phyloP scores from a whole-genome alignment of 2,113 vertebrate genomes.

The Ploceus nigricollis region DNA sequence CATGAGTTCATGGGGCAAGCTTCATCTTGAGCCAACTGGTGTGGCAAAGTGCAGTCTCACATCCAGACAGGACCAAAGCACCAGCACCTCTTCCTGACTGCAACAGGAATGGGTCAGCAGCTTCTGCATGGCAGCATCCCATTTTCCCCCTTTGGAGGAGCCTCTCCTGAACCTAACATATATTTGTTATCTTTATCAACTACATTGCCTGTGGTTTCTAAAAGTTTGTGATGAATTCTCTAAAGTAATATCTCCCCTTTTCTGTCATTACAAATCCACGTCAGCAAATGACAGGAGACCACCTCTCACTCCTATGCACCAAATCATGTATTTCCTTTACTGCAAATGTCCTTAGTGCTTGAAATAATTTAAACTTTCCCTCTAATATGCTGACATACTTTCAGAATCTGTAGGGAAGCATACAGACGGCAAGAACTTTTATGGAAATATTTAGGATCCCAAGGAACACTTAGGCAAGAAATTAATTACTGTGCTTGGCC shows the following conservation, averaged over 20 bases:
- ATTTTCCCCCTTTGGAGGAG: not conserved
- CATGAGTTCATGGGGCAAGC: not conserved
- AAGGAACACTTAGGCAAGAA: not conserved
- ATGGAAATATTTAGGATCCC: not conserved
- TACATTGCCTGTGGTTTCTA: not conserved
- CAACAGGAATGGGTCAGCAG: not conserved
- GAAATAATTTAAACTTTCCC: not conserved
- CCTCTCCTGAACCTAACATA: not conserved
- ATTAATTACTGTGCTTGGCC: not conserved
- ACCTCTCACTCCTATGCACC: not conserved
- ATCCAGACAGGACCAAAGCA: not conserved
- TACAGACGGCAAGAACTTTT: not conserved
- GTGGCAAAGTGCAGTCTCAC: not conserved
- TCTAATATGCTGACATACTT: not conserved
- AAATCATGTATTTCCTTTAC: not conserved
- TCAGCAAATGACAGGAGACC: not conserved
- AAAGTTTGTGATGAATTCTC: not conserved
- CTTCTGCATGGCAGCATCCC: not conserved
- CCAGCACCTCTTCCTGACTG: not conserved
- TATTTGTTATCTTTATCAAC: not conserved
- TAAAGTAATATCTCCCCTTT: not conserved
- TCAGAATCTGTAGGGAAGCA: not conserved
- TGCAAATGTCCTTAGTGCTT: not conserved
- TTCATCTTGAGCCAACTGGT: not conserved
- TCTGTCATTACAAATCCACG: not conserved